Evolutionary conservation across 2,113 vertebrate genomes (phyloP), one percentile per base, ranked within the genome.

Genomic region (Triplophysa siluroides): DNA sequence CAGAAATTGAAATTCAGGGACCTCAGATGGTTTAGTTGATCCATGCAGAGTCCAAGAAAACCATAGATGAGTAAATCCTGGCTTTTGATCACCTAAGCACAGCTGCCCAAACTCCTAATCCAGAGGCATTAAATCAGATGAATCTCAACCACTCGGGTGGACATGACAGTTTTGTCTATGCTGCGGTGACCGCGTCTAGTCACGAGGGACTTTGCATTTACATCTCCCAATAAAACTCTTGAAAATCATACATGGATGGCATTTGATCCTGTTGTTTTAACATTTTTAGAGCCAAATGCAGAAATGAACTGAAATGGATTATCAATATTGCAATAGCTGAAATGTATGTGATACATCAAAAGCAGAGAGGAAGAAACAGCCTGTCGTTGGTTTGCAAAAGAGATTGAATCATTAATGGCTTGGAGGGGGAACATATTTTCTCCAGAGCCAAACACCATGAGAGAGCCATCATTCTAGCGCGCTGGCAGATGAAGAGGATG

Each of bases 21-120:
- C 61, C 68, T 85, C 77, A 85, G 79, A 74, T 66, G 83, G 58
- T 80, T 83, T 33, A 72, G 73, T 77, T 85, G 68, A 84, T 83
- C 80, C 66, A 52, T 43, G 65, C n/a, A 56, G 66, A 82, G 50
- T 78, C 70, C 66, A 58, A 33, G 47, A 76, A 79, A 70, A 69
- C 16, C 38, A 78, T 10, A 69, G 33, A 60, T 50, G 58, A 38
- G 63, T 70, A 78, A 82, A 64, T 68, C 52, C 56, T 63, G 78
- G 13, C 68, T 74, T 84, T 68, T 84, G 71, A 79, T 78, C 78
- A 61, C 62, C 78, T 76, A 78, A 78, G 68, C 54, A 74, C 78
- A 79, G 82, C 76, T 83, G 47, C 71, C 50, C 43, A 63, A 65
- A 24, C 68, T 63, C 43, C 24, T 83, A 78, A 85, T 83, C 76